Base-by-base conservation (phyloP, 2,113 vertebrate species). In the Geococcyx californianus region DNA sequence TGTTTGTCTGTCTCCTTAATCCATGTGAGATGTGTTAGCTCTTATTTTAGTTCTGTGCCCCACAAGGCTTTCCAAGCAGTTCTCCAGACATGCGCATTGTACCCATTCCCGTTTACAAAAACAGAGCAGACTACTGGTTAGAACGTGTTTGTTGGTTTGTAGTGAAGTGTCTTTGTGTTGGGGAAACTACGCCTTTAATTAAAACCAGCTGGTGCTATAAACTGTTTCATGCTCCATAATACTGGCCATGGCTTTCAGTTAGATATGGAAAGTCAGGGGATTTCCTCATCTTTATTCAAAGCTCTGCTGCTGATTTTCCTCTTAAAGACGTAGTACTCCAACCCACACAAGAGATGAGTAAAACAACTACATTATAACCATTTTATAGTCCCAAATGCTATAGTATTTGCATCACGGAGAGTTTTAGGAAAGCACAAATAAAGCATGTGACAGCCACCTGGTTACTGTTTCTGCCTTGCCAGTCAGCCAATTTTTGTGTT, bases 171-270 rank as follows among this genome's bases (percentile, higher is more conserved):
- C 85, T 88, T 91, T 72, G 66, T 72, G 28, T 23, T 51, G 63
- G 60, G 25, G 31, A 82, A 93, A 84, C 90, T 92, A 92, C 95
- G 64, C 69, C 90, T 90, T 87, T 95, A 92, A 94, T 93, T 95
- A 66, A 90, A 93, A 92, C 36, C 90, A 94, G 66, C 47, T 87
- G 84, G 51, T 49, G 51, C n/a, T 62, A 73, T 34, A 70, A 84
- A 93, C 18, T 33, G 18, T 59, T 90, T 66, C 31, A 18, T 54
- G 21, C 23, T 66, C n/a, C 25, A 8, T 47, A 69, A 64, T 84
- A 70, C 51, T 87, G 74, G 54, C 55, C 26, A 2, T 23, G 33
- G 45, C 19, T 90, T 97, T 87, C 60, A 73, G 26, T 36, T 54
- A 87, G 36, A 70, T 10, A 69, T 0, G 28, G 26, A 89, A 49